A percentile compares a stretch with the other conserved stretches of the same genome.
Evolutionary conservation across 2,113 vertebrate genomes (phyloP).

Genomic region (Hyperopisus bebe): DNA sequence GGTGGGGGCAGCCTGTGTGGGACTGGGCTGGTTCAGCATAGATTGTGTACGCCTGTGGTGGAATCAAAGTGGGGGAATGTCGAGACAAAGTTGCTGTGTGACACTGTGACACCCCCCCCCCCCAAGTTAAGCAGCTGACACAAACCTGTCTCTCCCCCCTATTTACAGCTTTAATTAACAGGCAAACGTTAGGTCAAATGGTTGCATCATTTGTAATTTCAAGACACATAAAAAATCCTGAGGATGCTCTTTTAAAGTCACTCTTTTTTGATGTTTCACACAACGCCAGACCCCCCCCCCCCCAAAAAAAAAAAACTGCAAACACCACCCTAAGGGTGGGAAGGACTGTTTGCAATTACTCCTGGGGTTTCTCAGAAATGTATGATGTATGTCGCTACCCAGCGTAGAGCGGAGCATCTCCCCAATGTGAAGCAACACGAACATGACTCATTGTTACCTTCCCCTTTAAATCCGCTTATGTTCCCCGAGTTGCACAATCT

Average conservation of each 20-base stretch:
- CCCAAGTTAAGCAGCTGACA: background rate
- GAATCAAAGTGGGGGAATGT: slow-evolving; percentile 11
- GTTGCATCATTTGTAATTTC: slow-evolving; percentile 27
- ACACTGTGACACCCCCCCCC: background rate
- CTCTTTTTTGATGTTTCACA: slow-evolving; percentile 25
- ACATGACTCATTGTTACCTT: background rate
- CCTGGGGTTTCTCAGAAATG: background rate
- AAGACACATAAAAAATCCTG: slow-evolving; percentile 22
- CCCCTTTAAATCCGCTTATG: background rate
- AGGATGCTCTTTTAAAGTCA: slow-evolving; percentile 22
- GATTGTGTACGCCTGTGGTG: background rate
- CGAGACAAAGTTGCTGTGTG: background rate
- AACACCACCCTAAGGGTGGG: background rate
- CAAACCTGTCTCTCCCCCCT: slow-evolving; percentile 41
- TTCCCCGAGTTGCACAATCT: too few relatives aligned
- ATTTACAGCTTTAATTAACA: slow-evolving; percentile 57
- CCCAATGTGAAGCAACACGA: background rate
- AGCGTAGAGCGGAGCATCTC: background rate
- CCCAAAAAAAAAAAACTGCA: background rate
- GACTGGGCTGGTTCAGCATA: background rate
- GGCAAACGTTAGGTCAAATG: slow-evolving; percentile 46
- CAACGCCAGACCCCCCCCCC: background rate
- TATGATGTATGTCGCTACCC: background rate
- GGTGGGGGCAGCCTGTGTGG: background rate
- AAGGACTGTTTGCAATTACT: slow-evolving; percentile 14